Conservation (phyloP, 2,113 vertebrate genomes). For the Oncorhynchus tshawytscha region DNA sequence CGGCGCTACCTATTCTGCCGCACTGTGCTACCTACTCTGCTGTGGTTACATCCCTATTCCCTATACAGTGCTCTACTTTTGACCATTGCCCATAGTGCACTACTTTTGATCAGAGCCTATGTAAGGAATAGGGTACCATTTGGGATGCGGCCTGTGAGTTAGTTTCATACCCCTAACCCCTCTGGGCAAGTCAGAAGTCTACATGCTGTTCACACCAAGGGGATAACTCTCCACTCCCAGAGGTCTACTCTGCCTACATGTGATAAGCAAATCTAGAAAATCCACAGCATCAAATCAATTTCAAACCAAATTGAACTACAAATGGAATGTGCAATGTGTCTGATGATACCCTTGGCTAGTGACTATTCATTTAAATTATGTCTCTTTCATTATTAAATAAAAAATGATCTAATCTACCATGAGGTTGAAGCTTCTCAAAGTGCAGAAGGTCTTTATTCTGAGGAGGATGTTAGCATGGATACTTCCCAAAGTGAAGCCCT, state of each 20-base stretch:
- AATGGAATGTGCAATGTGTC: no score
- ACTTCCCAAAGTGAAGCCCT: no score
- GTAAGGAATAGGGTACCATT: no score
- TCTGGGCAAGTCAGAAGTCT: background rate
- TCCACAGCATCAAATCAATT: no score
- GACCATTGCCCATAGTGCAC: no score
- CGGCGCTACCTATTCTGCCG: no score
- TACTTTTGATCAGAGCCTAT: no score
- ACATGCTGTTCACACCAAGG: background rate
- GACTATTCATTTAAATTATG: constrained; percentile 17
- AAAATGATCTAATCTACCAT: background rate
- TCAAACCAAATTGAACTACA: no score
- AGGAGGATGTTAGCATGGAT: no score
- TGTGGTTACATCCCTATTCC: background rate
- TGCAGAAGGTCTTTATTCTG: no score
- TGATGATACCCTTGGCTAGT: background rate
- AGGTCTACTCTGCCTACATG: constrained; percentile 23
- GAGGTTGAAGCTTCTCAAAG: background rate
- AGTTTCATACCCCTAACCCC: background rate
- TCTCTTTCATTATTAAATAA: constrained; percentile 12
- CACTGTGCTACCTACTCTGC: no score
- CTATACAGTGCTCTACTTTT: no score
- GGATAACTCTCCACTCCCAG: constrained; percentile 9
- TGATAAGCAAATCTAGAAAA: constrained; percentile 19
- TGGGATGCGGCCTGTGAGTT: background rate